Conservation (phyloP, 2,113 vertebrate species). For the Antigone vipio region DNA sequence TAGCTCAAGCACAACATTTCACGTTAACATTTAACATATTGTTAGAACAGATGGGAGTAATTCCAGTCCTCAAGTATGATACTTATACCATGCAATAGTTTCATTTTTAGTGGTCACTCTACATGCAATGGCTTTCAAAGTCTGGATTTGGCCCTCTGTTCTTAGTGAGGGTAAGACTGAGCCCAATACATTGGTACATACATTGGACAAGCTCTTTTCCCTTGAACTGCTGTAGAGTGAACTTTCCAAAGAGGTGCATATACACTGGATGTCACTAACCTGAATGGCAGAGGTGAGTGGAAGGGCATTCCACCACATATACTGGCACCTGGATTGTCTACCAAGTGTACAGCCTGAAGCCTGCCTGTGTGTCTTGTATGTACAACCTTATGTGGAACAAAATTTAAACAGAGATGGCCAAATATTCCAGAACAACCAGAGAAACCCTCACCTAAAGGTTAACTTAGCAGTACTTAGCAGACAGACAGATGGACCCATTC, state of each 20-base stretch:
- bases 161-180: neutral
- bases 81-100: neutral
- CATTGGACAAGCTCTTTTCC: neutral
- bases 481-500: neutral
- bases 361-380: neutral
- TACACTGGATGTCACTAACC: neutral
- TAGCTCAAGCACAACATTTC: neutral
- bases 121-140: neutral
- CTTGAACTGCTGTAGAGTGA: neutral
- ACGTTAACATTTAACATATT: neutral
- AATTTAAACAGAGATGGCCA: neutral
- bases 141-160: neutral
- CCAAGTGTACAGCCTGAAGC: neutral
- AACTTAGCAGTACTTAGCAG: neutral
- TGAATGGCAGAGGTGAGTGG: neutral
- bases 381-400: neutral
- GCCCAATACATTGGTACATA: neutral
- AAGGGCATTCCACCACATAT: neutral
- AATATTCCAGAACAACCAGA: neutral
- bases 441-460: neutral
- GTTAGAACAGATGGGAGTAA: slow-evolving; percentile 12
- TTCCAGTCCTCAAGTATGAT: neutral
- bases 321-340: neutral
- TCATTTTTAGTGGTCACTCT: neutral
- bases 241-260: neutral